Evolutionary conservation across 2,797 vertebrate species (phyloP).

Genomic region (Limnodromus scolopaceus): DNA sequence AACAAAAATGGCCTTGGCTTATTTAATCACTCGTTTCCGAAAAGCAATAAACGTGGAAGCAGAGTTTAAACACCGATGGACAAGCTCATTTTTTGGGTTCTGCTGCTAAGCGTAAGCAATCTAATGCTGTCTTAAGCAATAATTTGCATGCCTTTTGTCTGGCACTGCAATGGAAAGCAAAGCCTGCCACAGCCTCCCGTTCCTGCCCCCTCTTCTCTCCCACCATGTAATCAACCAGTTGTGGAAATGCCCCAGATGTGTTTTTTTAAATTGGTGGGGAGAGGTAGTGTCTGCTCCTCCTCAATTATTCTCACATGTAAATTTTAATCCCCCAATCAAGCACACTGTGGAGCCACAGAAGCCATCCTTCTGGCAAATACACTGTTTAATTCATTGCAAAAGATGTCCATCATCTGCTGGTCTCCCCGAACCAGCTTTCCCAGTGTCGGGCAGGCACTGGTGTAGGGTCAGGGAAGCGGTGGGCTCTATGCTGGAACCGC

Average conservation of each 20-base stretch:
- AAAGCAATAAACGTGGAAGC: not conserved
- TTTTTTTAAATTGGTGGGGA: not conserved
- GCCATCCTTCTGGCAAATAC: not conserved
- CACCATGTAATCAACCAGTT: not conserved
- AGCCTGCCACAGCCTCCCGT: not conserved
- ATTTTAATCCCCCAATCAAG: not conserved
- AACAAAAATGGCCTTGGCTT: not conserved
- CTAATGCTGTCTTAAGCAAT: not conserved
- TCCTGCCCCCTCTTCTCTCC: not conserved
- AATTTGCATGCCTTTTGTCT: not conserved
- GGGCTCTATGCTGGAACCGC: rapidly evolving
- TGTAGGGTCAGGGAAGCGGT: not conserved
- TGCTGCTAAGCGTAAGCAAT: not conserved
- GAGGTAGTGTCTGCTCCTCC: not conserved
- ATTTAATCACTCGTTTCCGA: not conserved
- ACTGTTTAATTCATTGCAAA: not conserved
- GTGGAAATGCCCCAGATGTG: not conserved
- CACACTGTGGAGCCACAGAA: not conserved
- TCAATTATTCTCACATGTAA: not conserved
- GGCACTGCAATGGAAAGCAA: not conserved
- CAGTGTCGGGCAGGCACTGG: not conserved
- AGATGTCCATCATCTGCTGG: not conserved
- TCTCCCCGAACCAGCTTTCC: not conserved
- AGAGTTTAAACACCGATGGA: not conserved
- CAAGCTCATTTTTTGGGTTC: not conserved